Percentiles rank a stretch among this genome's conserved stretches.
These are phyloP conservation scores for Cyanistes caeruleus DNA, from an alignment of 2,113 vertebrate genomes.

Conservation along the genomic window DNA sequence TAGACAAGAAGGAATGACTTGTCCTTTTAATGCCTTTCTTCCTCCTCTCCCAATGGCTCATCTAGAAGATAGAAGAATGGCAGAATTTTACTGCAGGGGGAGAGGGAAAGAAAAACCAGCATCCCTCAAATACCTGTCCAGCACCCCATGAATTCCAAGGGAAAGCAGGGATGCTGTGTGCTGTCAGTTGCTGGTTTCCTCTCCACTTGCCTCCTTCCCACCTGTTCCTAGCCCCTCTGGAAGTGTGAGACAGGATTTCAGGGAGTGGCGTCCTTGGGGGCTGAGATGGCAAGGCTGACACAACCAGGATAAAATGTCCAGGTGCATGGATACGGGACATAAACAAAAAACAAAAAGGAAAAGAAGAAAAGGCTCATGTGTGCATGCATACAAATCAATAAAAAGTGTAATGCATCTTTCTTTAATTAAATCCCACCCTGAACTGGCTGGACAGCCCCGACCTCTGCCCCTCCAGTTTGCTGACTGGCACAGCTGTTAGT, in stretches of 20 bases:
- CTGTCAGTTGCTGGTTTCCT: background rate
- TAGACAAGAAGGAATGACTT: background rate
- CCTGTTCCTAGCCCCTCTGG: slow-evolving; percentile 32
- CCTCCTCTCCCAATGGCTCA: background rate
- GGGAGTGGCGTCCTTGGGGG: accelerated
- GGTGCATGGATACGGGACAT: background rate
- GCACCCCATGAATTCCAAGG: background rate
- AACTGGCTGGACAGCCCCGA: background rate
- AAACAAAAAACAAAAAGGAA: background rate
- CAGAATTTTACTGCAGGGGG: background rate
- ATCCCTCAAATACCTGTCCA: background rate
- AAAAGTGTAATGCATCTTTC: slow-evolving; percentile 58
- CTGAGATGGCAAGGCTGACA: background rate
- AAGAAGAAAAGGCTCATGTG: background rate
- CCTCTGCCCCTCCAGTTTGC: slow-evolving; percentile 50
- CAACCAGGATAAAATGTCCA: slow-evolving; percentile 23
- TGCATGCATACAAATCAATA: background rate
- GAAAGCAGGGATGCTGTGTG: accelerated
- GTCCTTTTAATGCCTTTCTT: background rate
- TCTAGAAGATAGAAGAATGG: background rate
- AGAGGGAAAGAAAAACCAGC: background rate
- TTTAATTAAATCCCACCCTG: slow-evolving; percentile 61
- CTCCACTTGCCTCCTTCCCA: background rate
- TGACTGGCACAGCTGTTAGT: slow-evolving; percentile 70
- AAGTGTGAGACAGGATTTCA: slow-evolving; percentile 40